These are phyloP conservation scores for Calypte anna DNA, from an alignment of 2,113 vertebrate genomes.

Conservation along the genomic window DNA sequence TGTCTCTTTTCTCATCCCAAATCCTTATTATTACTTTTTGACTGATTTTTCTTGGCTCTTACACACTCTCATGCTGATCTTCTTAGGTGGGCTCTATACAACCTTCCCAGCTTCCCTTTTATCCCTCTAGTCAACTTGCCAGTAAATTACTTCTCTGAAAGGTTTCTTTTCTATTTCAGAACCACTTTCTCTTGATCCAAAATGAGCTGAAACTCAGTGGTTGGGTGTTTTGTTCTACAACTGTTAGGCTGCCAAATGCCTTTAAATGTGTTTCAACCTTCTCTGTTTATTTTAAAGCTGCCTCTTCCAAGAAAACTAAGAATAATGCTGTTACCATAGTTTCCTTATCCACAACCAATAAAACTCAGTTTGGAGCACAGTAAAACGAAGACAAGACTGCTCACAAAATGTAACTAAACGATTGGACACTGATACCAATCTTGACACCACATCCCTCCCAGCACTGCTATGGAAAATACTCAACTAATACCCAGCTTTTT, in stretches of 20 bases:
- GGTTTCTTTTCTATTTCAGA: slow-evolving; percentile 40
- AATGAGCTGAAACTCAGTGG: not conserved
- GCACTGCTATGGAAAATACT: not conserved
- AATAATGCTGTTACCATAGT: slow-evolving; percentile 58
- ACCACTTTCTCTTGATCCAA: slow-evolving; percentile 10
- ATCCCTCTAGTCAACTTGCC: not conserved
- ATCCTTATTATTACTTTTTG: slow-evolving; percentile 35
- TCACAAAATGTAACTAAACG: not conserved
- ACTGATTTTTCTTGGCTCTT: slow-evolving; percentile 55
- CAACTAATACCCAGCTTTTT: not conserved
- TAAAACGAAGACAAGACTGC: not conserved
- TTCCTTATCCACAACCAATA: slow-evolving; percentile 28
- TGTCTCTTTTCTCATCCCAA: slow-evolving; percentile 34
- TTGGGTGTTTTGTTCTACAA: slow-evolving; percentile 4
- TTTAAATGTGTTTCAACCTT: slow-evolving; percentile 36
- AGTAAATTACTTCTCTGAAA: slow-evolving; percentile 40
- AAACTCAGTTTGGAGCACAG: slow-evolving; percentile 1
- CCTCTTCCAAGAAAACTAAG: slow-evolving; percentile 21
- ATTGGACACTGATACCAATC: not conserved
- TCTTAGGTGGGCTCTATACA: slow-evolving; percentile 53
- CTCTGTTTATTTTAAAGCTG: slow-evolving; percentile 42
- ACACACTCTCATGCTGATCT: not conserved
- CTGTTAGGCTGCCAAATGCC: slow-evolving; percentile 33
- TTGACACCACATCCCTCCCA: not conserved
- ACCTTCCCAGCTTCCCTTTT: slow-evolving; percentile 34